phyloP scores from a whole-genome alignment of 2,888 invertebrate species.

The Cyclophora albipunctata region DNA sequence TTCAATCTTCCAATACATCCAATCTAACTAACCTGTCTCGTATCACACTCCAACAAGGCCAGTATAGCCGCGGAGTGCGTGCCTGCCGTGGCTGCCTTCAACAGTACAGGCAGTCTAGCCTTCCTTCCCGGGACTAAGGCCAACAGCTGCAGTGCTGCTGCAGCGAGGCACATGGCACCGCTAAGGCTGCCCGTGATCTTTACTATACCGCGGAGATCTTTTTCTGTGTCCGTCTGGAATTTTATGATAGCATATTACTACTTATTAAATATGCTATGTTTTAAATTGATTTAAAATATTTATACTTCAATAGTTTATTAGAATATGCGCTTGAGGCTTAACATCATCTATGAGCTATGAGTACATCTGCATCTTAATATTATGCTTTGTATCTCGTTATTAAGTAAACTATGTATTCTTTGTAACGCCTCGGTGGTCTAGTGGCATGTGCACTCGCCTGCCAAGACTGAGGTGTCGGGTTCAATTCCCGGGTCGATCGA shows the following conservation, averaged over 20 bases:
- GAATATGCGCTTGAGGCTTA: too few species aligned
- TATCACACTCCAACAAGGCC: slow-evolving; percentile 54
- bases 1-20: too few species aligned
- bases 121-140: slow-evolving; percentile 42
- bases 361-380: too few species aligned
- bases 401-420: neutral
- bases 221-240: slow-evolving; percentile 56
- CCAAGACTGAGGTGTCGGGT: too few species aligned
- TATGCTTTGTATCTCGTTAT: too few species aligned
- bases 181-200: slow-evolving; percentile 57
- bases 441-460: too few species aligned
- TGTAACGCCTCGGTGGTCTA: too few species aligned
- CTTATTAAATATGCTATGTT: too few species aligned
- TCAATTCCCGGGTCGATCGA: too few species aligned
- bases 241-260: neutral
- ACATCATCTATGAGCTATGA: too few species aligned
- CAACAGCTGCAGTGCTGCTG: slow-evolving; percentile 52
- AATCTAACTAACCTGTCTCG: slow-evolving; percentile 46
- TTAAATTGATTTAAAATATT: too few species aligned
- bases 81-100: slow-evolving; percentile 56
- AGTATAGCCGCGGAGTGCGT: slow-evolving; percentile 58
- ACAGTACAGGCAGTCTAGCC: slow-evolving; percentile 41
- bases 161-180: slow-evolving; percentile 57
- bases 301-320: too few species aligned
- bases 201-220: slow-evolving; percentile 54